Conservation (phyloP, 2,888 invertebrate species). For the Brenthis daphne region DNA sequence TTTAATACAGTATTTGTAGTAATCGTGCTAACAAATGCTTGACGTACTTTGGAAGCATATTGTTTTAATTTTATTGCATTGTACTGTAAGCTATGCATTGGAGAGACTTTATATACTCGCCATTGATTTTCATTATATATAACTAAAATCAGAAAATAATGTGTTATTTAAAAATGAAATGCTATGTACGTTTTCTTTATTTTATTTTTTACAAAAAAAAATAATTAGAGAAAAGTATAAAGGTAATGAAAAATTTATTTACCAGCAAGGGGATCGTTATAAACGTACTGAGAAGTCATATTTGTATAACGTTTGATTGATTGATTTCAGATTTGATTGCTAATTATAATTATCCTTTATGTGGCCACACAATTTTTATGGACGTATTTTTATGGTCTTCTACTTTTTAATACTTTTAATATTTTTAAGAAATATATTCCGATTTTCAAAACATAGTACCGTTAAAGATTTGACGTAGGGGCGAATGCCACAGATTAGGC, state of each 20-base stretch:
- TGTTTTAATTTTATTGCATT: constrained; percentile 65
- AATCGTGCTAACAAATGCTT: constrained; percentile 58
- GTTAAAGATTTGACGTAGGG: too few species aligned
- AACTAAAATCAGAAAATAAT: constrained; percentile 48
- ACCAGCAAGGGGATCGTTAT: constrained; percentile 51
- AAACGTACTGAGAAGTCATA: constrained; percentile 33
- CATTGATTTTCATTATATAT: constrained; percentile 71
- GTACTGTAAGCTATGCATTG: constrained; percentile 64
- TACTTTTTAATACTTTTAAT: too few species aligned
- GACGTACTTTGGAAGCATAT: constrained; percentile 69
- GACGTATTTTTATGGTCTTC: too few species aligned
- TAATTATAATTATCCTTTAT: too few species aligned
- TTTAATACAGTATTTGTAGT: constrained; percentile 52
- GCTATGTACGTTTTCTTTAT: too few species aligned
- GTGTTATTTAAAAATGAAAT: too few species aligned
- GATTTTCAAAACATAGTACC: too few species aligned
- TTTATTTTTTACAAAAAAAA: too few species aligned
- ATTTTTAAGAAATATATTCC: too few species aligned
- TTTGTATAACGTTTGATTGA: constrained; percentile 1
- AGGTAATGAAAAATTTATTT: constrained; percentile 11
- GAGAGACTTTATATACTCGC: constrained; percentile 67
- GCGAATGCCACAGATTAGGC: too few species aligned
- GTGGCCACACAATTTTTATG: too few species aligned
- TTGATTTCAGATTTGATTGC: too few species aligned
- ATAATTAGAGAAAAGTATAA: background rate